These are phyloP conservation scores for Tipula lateralis DNA, from an alignment of 2,888 invertebrate genomes.

Conservation along the genomic window DNA sequence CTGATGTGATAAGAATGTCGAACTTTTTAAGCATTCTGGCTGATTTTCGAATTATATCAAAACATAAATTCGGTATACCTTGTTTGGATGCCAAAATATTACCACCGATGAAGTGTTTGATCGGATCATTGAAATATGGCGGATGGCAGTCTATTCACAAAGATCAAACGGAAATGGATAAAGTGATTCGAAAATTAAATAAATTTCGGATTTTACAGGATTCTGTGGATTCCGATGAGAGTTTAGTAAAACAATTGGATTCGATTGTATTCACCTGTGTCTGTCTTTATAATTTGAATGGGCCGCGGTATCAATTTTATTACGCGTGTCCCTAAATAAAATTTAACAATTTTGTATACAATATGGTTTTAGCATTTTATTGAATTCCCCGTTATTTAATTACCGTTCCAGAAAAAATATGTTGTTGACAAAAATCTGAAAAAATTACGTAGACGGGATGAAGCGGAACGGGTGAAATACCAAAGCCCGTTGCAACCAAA, in stretches of 20 bases:
- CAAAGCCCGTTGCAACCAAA: conserved; percentile 30
- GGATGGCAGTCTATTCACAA: not conserved
- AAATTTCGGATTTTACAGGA: not conserved
- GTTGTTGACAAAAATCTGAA: not conserved
- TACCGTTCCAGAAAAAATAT: not conserved
- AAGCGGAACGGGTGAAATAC: conserved; percentile 19
- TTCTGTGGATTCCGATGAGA: not conserved
- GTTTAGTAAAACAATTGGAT: not conserved
- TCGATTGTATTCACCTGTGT: not conserved
- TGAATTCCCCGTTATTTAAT: not conserved
- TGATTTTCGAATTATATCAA: not conserved
- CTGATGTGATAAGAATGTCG: not conserved
- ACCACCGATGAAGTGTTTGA: not conserved
- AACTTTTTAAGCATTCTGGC: not conserved
- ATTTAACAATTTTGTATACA: not conserved
- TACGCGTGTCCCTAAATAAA: not conserved
- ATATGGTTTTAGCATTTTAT: not conserved
- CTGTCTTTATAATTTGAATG: not conserved
- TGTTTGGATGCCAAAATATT: not conserved
- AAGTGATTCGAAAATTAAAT: not conserved
- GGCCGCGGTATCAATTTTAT: not conserved
- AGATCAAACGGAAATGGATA: not conserved
- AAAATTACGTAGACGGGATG: not conserved
- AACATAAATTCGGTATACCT: not conserved
- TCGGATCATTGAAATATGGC: not conserved